Evolutionary conservation across 2,113 vertebrate species (phyloP), one percentile per base, ranked within the genome.

Genomic region (Phalacrocorax aristotelis): DNA sequence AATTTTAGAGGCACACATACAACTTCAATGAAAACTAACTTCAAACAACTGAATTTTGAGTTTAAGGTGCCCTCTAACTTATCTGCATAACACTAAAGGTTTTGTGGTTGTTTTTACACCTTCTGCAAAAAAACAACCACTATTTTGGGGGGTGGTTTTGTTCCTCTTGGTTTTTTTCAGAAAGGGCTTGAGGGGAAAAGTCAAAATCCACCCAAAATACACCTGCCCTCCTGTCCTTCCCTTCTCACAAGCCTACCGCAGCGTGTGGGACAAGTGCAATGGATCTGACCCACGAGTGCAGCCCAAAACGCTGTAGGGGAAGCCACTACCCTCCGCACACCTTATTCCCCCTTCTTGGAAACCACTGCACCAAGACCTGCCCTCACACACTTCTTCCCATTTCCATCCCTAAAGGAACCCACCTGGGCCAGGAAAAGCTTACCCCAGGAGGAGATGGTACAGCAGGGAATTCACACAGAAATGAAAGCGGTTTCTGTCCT

Each of bases 401-500:
- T 57, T 71, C 38, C 42, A 57, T 20, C 89, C 65, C 60, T 81
- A 5, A 60, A 62, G 61, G 55, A 83, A 49, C 10, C 11, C 32
- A 72, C 11, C 20, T 3, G 9, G 36, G 25, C 36, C 2, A 10
- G 69, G 61, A 84, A 78, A 29, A 90, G 32, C 46, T 62, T n/a
- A 48, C 27, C 9, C 32, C 42, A n/a, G 16, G 11, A 81, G 20
- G 23, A 61, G 62, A 8, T 17, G 30, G 46, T 20, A 23, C 0
- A 1, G 69, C 8, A 11, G 30, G 32, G 70, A 69, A 12, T 0
- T 0, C 1, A 1, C 34, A 6, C 5, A 61, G 71, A 48, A 89
- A 68, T 3, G 0, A 14, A 60, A 32, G 49, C 0, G 0, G 12
- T 79, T 91, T 81, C 58, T 15, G 4, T 14, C 13, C 27, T 1